phyloP scores from a whole-genome alignment of 1,140 invertebrate species.

The Daktulosphaira vitifoliae region DNA sequence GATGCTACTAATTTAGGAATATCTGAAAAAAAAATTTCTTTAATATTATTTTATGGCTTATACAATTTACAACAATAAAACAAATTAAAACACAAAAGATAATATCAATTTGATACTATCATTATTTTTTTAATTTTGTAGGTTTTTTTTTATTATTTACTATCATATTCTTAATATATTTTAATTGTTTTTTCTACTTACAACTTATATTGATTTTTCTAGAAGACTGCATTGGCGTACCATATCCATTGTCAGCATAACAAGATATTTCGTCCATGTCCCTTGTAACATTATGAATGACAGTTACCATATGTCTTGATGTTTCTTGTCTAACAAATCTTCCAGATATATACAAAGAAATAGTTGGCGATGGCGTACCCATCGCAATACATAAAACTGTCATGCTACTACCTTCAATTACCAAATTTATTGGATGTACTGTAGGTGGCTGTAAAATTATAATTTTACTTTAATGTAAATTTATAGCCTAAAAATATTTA shows the following conservation, averaged over 20 bases:
- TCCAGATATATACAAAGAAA: conserved; percentile 67
- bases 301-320: conserved; percentile 69
- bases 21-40: conserved; percentile 49
- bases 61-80: no score
- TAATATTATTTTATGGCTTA: no score
- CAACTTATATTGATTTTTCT: conserved; percentile 66
- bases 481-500: no score
- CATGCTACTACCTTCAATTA: conserved; percentile 73
- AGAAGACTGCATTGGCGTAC: conserved; percentile 70
- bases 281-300: conserved; percentile 66
- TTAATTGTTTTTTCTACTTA: conserved; percentile 52
- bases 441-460: conserved; percentile 61
- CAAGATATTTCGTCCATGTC: conserved; percentile 76
- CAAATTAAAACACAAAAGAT: no score
- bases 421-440: conserved; percentile 68
- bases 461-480: no score
- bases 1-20: conserved; percentile 62
- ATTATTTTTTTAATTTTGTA: no score
- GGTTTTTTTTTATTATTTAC: no score
- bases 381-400: conserved; percentile 73
- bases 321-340: conserved; percentile 63
- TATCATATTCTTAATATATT: no score
- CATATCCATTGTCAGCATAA: conserved; percentile 76
- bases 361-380: conserved; percentile 70
- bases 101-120: no score